Evolutionary conservation across 2,797 vertebrate species (phyloP).

Genomic region (Chelon labrosus): DNA sequence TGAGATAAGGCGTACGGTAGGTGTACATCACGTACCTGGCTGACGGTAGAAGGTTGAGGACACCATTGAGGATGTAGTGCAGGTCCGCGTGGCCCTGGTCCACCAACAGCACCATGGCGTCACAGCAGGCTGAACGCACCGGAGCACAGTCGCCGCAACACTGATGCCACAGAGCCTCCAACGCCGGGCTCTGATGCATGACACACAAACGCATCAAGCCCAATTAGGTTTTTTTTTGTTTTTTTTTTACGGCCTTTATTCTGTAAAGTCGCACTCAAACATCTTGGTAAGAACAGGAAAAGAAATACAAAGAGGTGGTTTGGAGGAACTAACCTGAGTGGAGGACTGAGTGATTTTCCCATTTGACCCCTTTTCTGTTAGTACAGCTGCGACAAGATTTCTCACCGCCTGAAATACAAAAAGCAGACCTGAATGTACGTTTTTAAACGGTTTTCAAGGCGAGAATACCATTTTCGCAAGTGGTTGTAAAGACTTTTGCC

Average conservation of each 20-base stretch:
- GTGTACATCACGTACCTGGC: constrained; percentile 84
- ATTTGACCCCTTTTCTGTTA: constrained; percentile 90
- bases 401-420: constrained; percentile 85
- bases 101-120: constrained; percentile 91
- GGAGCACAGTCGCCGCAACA: constrained; percentile 88
- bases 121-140: constrained; percentile 90
- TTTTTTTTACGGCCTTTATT: too few species aligned
- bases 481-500: background rate
- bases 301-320: too few species aligned
- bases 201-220: background rate
- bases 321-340: constrained; percentile 82
- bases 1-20: too few species aligned
- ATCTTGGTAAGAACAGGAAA: too few species aligned
- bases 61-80: constrained; percentile 87
- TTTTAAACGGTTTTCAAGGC: background rate
- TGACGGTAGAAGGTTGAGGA: constrained; percentile 94
- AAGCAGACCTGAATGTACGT: background rate
- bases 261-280: too few species aligned
- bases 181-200: constrained; percentile 86
- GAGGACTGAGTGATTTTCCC: constrained; percentile 86
- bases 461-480: background rate
- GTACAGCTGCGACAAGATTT: constrained; percentile 89
- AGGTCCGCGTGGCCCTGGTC: constrained; percentile 92
- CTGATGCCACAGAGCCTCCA: constrained; percentile 94
- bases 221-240: too few species aligned